These are phyloP conservation scores for Varecia variegata DNA, from an alignment of 2,797 vertebrate species.

Conservation along the genomic window DNA sequence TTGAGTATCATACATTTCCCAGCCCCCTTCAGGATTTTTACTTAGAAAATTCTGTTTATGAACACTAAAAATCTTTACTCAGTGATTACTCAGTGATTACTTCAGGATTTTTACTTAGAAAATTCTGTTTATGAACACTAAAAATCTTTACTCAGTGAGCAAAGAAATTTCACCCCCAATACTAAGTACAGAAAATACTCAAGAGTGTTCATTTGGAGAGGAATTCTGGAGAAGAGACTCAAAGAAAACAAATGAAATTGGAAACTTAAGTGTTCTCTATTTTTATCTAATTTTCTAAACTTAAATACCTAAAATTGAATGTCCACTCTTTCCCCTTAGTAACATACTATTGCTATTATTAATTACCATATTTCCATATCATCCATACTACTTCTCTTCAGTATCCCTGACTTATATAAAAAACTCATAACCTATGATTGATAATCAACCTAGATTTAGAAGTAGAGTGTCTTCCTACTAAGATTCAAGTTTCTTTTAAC, in stretches of 20 bases:
- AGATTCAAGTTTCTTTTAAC: constrained; percentile 2
- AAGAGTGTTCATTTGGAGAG: constrained; percentile 77
- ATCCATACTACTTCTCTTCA: not conserved
- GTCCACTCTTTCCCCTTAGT: not conserved
- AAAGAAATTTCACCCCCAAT: constrained; percentile 68
- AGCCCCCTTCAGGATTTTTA: constrained; percentile 56
- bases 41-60: constrained; percentile 64
- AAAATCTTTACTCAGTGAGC: constrained; percentile 61
- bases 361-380: not conserved
- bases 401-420: not conserved
- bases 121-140: constrained; percentile 64
- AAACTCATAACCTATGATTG: not conserved
- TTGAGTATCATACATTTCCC: constrained; percentile 62
- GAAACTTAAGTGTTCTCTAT: constrained; percentile 56
- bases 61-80: no score
- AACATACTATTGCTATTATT: not conserved
- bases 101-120: constrained; percentile 62
- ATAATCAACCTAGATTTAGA: not conserved
- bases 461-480: not conserved
- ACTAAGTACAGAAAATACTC: constrained; percentile 74
- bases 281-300: constrained; percentile 25
- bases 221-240: constrained; percentile 68
- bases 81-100: no score
- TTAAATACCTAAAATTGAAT: not conserved
- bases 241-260: constrained; percentile 59